phyloP scores from a whole-genome alignment of 2,113 vertebrate species.

The Sakesphorus luctuosus region DNA sequence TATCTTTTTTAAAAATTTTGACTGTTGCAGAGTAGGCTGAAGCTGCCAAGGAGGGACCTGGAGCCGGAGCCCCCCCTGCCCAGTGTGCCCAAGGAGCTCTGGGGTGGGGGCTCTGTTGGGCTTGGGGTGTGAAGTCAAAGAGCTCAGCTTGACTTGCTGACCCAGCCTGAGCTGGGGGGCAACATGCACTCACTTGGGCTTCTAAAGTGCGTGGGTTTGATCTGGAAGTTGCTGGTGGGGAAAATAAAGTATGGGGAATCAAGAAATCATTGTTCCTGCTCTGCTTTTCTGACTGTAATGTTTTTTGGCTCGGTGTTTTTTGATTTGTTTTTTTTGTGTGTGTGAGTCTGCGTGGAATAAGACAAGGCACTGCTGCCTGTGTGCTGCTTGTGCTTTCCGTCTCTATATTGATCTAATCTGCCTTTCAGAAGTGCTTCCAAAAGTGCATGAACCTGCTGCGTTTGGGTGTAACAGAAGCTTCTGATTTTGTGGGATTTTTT shows the following conservation, averaged over 20 bases:
- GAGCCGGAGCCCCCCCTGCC: background rate
- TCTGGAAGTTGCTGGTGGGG: background rate
- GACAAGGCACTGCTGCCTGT: background rate
- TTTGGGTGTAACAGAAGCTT: background rate
- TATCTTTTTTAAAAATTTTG: background rate
- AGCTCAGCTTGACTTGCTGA: background rate
- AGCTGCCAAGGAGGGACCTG: fast-evolving
- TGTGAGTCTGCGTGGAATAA: background rate
- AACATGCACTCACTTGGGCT: background rate
- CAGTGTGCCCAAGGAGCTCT: fast-evolving
- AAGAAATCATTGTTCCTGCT: background rate
- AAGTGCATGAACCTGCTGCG: conserved; percentile 7
- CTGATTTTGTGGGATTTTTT: background rate
- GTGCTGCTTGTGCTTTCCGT: background rate
- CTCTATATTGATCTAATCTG: background rate
- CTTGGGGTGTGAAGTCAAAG: background rate
- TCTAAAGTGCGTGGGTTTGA: background rate
- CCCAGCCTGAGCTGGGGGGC: background rate
- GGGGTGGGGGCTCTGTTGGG: no score
- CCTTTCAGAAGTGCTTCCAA: background rate
- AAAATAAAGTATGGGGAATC: conserved; percentile 30
- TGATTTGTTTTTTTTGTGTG: background rate
- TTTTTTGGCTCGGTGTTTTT: background rate
- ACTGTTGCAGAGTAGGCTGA: background rate
- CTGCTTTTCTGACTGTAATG: background rate